Evolutionary conservation across 2,797 vertebrate species (phyloP).

Genomic region (Tokudaia muenninki): DNA sequence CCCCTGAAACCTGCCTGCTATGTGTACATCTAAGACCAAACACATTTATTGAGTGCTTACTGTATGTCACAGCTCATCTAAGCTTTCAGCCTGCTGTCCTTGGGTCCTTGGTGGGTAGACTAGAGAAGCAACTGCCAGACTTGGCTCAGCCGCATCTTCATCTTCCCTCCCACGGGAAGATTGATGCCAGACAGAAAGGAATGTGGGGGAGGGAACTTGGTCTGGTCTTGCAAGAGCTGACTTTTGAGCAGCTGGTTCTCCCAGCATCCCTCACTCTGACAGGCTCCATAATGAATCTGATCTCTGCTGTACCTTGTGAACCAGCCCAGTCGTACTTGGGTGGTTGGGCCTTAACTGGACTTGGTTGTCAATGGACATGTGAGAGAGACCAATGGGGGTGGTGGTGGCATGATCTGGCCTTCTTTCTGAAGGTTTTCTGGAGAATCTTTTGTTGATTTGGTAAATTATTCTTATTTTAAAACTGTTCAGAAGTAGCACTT

Average conservation of each 20-base stretch:
- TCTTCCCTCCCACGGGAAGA: neutral
- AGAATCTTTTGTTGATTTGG: neutral
- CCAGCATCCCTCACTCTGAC: neutral
- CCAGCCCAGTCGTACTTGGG: neutral
- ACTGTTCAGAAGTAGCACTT: neutral
- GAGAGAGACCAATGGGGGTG: neutral
- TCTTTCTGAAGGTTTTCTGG: neutral
- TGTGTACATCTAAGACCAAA: neutral
- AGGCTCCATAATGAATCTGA: neutral
- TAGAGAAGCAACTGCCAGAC: neutral
- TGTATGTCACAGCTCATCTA: neutral
- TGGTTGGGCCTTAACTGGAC: neutral
- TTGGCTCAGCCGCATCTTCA: neutral
- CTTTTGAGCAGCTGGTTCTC: neutral
- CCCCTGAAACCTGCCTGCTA: neutral
- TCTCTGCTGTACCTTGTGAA: neutral
- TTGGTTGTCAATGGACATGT: neutral
- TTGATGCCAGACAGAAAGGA: neutral
- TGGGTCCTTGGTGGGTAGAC: neutral
- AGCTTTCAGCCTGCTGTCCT: neutral
- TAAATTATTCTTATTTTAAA: constrained; percentile 22
- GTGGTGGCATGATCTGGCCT: fast-evolving
- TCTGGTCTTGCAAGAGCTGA: neutral
- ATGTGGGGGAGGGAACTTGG: neutral
- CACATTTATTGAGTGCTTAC: neutral